Percentiles rank a stretch among this genome's conserved stretches.
phyloP scores from a whole-genome alignment of 2,113 vertebrate species.

The Apaloderma vittatum region DNA sequence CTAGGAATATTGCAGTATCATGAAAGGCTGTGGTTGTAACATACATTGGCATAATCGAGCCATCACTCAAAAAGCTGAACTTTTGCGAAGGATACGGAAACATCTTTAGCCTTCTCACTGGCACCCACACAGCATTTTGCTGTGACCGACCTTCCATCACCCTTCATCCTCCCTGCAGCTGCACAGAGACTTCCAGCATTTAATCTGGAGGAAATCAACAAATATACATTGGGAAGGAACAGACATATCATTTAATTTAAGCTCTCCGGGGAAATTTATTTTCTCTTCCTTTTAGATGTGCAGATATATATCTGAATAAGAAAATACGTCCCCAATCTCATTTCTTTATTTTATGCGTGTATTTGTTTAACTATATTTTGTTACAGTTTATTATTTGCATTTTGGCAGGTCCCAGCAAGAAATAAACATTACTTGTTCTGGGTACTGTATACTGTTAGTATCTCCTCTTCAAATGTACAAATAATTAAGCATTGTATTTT shows the following conservation, averaged over 20 bases:
- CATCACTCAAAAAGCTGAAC: background rate
- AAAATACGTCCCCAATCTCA: background rate
- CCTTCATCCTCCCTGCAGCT: background rate
- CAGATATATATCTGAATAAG: background rate
- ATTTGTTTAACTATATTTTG: background rate
- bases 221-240: background rate
- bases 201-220: slow-evolving; percentile 11
- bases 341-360: background rate
- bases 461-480: background rate
- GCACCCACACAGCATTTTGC: background rate
- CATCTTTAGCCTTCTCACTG: background rate
- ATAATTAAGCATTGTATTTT: background rate
- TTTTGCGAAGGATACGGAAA: background rate
- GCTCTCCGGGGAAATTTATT: background rate
- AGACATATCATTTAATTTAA: background rate
- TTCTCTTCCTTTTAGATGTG: background rate
- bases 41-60: background rate
- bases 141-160: background rate
- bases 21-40: background rate
- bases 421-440: background rate
- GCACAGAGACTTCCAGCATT: background rate
- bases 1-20: background rate
- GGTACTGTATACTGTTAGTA: background rate
- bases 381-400: background rate
- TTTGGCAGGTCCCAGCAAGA: background rate